Evolutionary conservation across 2,888 invertebrate species (phyloP), one percentile per base, ranked within the genome.

Genomic region (Xestia xanthographa): DNA sequence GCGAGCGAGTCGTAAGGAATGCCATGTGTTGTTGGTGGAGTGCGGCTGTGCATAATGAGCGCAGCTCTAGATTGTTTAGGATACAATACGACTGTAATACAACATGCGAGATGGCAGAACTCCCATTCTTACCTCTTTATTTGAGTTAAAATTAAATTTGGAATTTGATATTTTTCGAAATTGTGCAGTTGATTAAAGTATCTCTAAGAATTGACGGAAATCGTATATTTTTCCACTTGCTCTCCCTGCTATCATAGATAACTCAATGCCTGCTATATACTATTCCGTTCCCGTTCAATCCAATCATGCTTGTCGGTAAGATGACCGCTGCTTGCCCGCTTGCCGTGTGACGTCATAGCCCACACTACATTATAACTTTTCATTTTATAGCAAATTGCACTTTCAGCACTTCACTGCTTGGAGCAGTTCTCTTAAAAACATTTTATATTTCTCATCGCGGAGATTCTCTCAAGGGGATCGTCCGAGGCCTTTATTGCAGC

Each of bases 301-400:
- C 68, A 26, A 56, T 70, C n/a, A 14, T 29, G 29, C 26, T 6
- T 6, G 34, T 29, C 17, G 17, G 20, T 26, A 12, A 48, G 43
- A 58, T 56, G 22, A 17, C n/a, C 34, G 17, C 72, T 29, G 12
- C 29, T 38, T 12, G 22, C 14, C 17, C 26, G 34, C 17, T 62
- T 11, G 14, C 3, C 62, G 12, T 63, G 29, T 66, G 38, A 48
- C 78, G 17, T 45, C 66, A 48, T 22, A 66, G 3, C 29, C 45
- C 45, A 29, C 29, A 45, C 6, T 43, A 58, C 48, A 71, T 66
- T 73, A 72, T 48, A 63, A 50, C 22, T 69, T 76, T 68, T 69
- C 12, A 71, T 74, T 69, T 74, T 67, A 77, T 56, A 75, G 53
- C 41, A 72, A 70, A 75, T 83, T 71, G 80, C 74, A 80, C 60